Base-by-base conservation (phyloP, 2,113 vertebrate species). In the Arizona elegans region DNA sequence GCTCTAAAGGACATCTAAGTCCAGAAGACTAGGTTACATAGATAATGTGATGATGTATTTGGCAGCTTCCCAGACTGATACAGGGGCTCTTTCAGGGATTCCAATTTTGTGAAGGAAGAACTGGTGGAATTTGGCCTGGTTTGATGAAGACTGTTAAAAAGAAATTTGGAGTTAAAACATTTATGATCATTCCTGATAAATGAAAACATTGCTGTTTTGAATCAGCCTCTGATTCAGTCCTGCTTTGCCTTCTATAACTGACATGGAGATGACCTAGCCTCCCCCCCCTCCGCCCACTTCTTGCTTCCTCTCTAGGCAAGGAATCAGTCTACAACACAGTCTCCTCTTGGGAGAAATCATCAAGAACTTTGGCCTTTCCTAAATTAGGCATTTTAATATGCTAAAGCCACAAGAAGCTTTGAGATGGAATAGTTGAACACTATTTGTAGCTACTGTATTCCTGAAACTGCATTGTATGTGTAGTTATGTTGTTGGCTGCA, bases 361-460 rank as follows among this genome's bases (percentile, higher is more conserved):
- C 1, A 13, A 85, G 59, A 94, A 54, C 47, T 17, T 12, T 47
- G 23, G 11, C 58, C 0, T 0, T 92, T 92, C 43, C 65, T 59
- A 59, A 17, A 0, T 86, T 15, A n/a, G 89, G 88, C 88, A 90
- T 94, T 95, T 95, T 86, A 29, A 15, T 0, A 0, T 93, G 86
- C 92, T 86, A 89, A 93, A 93, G 87, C 92, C 93, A 86, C 70
- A 52, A 62, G 87, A 88, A 52, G 87, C 70, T 93, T 56, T 89
- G 92, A 56, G 75, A 53, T 92, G 62, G 62, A 93, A 91, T 2
- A 87, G 85, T 50, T 8, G 1, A 0, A 0, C 54, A 9, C 94
- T 86, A 0, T 0, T 0, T 0, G 65, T 88, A 91, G 52, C 50
- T 86, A 86, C 33, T 65, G 0, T 11, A 47, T 94, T 8, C 26